These are phyloP conservation scores for Rhadina sibilatrix DNA, from an alignment of 2,113 vertebrate genomes.

Conservation along the genomic window DNA sequence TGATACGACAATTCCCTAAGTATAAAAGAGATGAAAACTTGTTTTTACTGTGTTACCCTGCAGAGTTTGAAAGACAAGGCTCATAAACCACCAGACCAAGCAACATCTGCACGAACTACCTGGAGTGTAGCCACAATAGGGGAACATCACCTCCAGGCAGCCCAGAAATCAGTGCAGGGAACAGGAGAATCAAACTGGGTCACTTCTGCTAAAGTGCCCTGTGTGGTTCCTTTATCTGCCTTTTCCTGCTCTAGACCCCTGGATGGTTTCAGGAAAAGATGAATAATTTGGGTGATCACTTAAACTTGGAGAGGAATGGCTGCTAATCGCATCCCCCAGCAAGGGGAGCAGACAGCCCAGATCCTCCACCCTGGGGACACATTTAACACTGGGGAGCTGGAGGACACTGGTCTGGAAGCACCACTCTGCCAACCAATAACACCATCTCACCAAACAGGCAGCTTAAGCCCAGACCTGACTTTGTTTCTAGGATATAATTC, in stretches of 20 bases:
- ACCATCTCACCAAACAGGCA: accelerated
- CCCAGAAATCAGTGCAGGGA: background rate
- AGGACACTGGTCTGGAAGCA: accelerated
- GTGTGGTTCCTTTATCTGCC: too few species aligned
- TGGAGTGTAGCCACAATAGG: background rate
- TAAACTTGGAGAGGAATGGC: background rate
- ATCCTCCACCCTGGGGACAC: background rate
- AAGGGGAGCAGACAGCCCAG: accelerated
- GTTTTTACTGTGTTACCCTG: background rate
- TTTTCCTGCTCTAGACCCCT: background rate
- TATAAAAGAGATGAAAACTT: background rate
- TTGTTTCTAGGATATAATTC: background rate
- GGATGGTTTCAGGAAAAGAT: background rate
- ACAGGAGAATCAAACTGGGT: background rate
- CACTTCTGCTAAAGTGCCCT: background rate
- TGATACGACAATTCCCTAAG: background rate
- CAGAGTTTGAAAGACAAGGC: background rate
- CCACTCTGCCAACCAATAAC: too few species aligned
- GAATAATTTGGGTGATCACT: accelerated
- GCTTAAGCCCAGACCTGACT: background rate
- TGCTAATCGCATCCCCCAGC: background rate
- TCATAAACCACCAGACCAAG: background rate
- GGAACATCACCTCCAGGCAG: background rate
- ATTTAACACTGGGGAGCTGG: accelerated
- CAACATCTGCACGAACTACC: background rate